phyloP scores from a whole-genome alignment of 2,888 invertebrate species.

The Meliscaeva auricollis region DNA sequence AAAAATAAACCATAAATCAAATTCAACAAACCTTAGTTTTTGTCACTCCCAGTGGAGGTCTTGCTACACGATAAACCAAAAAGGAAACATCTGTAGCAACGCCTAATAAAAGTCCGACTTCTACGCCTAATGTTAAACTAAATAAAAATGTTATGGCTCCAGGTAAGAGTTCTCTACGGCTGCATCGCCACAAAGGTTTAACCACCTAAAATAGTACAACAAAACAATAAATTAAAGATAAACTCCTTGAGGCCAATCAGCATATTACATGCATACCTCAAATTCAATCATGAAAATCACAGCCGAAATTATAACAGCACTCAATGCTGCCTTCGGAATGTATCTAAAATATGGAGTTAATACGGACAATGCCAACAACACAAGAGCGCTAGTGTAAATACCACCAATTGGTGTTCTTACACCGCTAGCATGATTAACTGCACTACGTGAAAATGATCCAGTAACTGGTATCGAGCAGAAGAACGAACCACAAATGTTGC shows the following conservation, averaged over 20 bases:
- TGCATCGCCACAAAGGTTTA: slow-evolving; percentile 93
- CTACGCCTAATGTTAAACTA: slow-evolving; percentile 93
- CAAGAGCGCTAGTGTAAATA: slow-evolving; percentile 91
- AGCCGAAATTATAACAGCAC: slow-evolving; percentile 97
- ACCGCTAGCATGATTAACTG: slow-evolving; percentile 97
- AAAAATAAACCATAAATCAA: slow-evolving; percentile 1
- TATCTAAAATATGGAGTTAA: slow-evolving; percentile 95
- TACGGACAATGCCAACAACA: slow-evolving; percentile 92
- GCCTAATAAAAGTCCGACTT: slow-evolving; percentile 93
- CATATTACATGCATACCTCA: slow-evolving; percentile 87
- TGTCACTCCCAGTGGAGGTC: slow-evolving; percentile 90
- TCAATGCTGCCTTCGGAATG: slow-evolving; percentile 94
- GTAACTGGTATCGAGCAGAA: slow-evolving; percentile 96
- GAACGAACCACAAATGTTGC: slow-evolving; percentile 94
- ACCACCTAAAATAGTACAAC: slow-evolving; percentile 85
- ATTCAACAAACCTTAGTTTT: slow-evolving; percentile 87
- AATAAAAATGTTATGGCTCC: slow-evolving; percentile 94
- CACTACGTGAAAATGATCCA: slow-evolving; percentile 94
- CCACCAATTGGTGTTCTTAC: slow-evolving; percentile 95
- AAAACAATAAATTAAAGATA: slow-evolving; percentile 47
- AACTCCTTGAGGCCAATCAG: too few species aligned
- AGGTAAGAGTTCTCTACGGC: slow-evolving; percentile 90
- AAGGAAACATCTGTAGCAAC: slow-evolving; percentile 92
- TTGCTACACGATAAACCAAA: slow-evolving; percentile 91
- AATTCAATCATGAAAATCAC: slow-evolving; percentile 98